phyloP scores from a whole-genome alignment of 2,797 vertebrate genomes.

The Poeciliopsis turneri region DNA sequence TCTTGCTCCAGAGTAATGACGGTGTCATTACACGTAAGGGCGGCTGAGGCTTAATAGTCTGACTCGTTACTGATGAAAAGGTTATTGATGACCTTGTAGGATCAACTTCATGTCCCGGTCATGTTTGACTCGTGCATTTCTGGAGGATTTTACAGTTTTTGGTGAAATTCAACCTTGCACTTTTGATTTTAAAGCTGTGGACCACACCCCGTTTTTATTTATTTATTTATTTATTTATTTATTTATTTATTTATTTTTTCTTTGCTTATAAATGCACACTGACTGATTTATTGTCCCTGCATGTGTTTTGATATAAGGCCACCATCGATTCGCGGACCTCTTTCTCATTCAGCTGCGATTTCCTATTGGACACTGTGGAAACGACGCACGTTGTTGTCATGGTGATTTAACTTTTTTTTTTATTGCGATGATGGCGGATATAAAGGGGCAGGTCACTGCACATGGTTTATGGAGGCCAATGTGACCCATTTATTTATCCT shows the following conservation, averaged over 20 bases:
- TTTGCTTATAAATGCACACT: neutral
- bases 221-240: neutral
- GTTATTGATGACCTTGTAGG: neutral
- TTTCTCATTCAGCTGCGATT: constrained; percentile 46
- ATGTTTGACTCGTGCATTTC: neutral
- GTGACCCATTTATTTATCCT: constrained; percentile 43
- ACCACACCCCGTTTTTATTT: constrained; percentile 52
- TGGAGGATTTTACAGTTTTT: neutral
- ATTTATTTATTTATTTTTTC: neutral
- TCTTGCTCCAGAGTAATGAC: neutral
- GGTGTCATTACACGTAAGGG: neutral
- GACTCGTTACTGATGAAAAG: neutral
- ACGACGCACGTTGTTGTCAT: constrained; percentile 71
- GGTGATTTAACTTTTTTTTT: constrained; percentile 60
- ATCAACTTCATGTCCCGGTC: neutral
- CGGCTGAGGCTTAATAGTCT: neutral
- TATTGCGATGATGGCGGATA: constrained; percentile 26
- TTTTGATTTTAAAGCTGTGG: neutral
- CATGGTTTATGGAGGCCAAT: constrained; percentile 29
- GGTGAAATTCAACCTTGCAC: neutral
- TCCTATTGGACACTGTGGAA: constrained; percentile 56
- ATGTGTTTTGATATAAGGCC: constrained; percentile 19
- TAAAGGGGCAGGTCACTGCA: constrained; percentile 12
- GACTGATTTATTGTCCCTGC: constrained; percentile 8
- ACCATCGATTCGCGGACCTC: constrained; percentile 11